These are phyloP conservation scores for Menidia beryllina DNA, from an alignment of 2,113 vertebrate genomes.

Conservation along the genomic window DNA sequence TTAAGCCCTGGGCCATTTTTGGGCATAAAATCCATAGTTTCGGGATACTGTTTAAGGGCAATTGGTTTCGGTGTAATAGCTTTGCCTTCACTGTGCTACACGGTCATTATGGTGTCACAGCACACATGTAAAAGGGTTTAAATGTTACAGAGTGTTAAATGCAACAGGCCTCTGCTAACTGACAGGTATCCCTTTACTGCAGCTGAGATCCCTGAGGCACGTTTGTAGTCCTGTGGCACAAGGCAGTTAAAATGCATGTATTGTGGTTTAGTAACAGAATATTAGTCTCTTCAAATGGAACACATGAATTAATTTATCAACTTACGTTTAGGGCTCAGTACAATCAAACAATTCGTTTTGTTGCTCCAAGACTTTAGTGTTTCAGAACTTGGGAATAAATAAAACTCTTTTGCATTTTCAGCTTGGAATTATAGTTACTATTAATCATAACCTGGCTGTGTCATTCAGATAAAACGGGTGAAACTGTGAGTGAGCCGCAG, in stretches of 20 bases:
- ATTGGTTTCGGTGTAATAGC: constrained; percentile 54
- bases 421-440: constrained; percentile 60
- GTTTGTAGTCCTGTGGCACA: constrained; percentile 4
- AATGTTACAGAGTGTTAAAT: constrained; percentile 44
- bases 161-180: constrained; percentile 2
- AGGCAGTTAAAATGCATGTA: neutral
- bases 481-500: constrained; percentile 33
- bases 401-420: constrained; percentile 46
- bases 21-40: constrained; percentile 16
- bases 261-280: too few species aligned
- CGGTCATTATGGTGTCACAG: constrained; percentile 42
- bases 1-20: constrained; percentile 5
- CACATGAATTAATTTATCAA: too few species aligned
- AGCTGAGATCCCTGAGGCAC: constrained; percentile 11
- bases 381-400: constrained; percentile 21
- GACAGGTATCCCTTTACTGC: constrained; percentile 40
- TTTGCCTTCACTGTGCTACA: constrained; percentile 38
- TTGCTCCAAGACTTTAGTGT: constrained; percentile 19
- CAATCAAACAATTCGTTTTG: too few species aligned
- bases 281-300: too few species aligned
- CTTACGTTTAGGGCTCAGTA: too few species aligned
- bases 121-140: constrained; percentile 32
- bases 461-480: constrained; percentile 40
- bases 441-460: constrained; percentile 57
- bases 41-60: constrained; percentile 17